Conservation (phyloP, 1,140 invertebrate species). For the Agrilus planipennis region DNA sequence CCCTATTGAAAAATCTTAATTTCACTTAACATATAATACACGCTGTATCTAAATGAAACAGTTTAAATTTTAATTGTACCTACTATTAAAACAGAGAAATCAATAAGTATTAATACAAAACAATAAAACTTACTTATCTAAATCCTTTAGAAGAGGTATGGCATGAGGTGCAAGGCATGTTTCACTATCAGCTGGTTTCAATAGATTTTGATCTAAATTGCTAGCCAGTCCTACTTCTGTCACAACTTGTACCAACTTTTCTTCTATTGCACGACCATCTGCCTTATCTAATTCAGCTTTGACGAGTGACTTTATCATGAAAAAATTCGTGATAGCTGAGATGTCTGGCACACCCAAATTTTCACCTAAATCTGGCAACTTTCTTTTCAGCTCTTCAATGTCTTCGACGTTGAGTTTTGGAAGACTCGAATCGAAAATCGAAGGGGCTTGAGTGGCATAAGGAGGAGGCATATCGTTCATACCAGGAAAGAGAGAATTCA, state of each 20-base stretch:
- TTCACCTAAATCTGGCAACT: slow-evolving; percentile 48
- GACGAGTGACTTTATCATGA: slow-evolving; percentile 36
- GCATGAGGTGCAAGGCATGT: slow-evolving; percentile 21
- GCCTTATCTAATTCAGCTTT: slow-evolving; percentile 32
- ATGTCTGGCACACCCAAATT: slow-evolving; percentile 44
- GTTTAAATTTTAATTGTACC: too few species aligned
- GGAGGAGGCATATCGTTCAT: slow-evolving; percentile 73
- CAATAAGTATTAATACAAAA: too few species aligned
- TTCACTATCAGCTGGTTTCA: slow-evolving; percentile 32
- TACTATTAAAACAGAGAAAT: too few species aligned
- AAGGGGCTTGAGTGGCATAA: slow-evolving; percentile 70
- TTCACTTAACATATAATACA: not conserved
- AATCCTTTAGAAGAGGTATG: slow-evolving; percentile 28
- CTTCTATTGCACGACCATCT: slow-evolving; percentile 17
- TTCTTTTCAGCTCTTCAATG: slow-evolving; percentile 48
- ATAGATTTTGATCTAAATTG: slow-evolving; percentile 30
- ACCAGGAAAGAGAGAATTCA: slow-evolving; percentile 75
- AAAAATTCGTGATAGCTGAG: slow-evolving; percentile 57
- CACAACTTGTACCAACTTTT: slow-evolving; percentile 30
- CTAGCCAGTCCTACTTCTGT: slow-evolving; percentile 30
- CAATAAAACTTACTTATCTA: slow-evolving; percentile 27
- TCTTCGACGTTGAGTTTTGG: slow-evolving; percentile 58
- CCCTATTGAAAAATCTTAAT: slow-evolving; percentile 33
- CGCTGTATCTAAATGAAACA: not conserved
- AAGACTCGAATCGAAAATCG: slow-evolving; percentile 58